Evolutionary conservation across 1,140 invertebrate species (phyloP).

Genomic region (Panulirus ornatus): DNA sequence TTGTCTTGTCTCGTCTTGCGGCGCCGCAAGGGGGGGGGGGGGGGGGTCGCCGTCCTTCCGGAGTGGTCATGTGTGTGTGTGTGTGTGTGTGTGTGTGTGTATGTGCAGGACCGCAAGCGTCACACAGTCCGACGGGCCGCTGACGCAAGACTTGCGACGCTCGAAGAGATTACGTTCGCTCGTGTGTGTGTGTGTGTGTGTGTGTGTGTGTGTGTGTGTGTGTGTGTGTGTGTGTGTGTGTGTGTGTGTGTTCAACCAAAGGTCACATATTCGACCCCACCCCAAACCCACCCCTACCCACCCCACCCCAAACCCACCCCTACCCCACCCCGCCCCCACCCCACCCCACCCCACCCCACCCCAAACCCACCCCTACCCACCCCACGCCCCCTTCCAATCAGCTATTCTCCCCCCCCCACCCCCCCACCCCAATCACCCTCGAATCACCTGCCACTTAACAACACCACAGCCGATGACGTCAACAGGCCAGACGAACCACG

Average conservation of each 20-base stretch:
- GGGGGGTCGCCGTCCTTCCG: too few relatives aligned
- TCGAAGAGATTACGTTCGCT: background rate
- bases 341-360: background rate
- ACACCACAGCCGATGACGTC: background rate
- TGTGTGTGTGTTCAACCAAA: background rate
- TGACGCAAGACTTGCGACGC: background rate
- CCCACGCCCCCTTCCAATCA: background rate
- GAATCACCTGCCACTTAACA: background rate
- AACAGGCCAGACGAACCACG: too few relatives aligned
- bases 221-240: too few relatives aligned
- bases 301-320: background rate
- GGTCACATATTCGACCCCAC: background rate
- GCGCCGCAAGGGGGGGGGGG: too few relatives aligned
- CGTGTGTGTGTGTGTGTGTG: background rate
- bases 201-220: too few relatives aligned
- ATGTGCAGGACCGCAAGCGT: too few relatives aligned
- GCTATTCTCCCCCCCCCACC: background rate
- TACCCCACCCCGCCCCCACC: background rate
- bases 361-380: background rate
- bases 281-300: background rate
- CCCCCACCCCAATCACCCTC: background rate
- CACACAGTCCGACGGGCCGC: too few relatives aligned
- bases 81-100: too few relatives aligned
- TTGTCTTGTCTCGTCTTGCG: too few relatives aligned
- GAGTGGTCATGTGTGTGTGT: too few relatives aligned